phyloP scores from a whole-genome alignment of 2,888 invertebrate species.

The Orchesella flavescens region DNA sequence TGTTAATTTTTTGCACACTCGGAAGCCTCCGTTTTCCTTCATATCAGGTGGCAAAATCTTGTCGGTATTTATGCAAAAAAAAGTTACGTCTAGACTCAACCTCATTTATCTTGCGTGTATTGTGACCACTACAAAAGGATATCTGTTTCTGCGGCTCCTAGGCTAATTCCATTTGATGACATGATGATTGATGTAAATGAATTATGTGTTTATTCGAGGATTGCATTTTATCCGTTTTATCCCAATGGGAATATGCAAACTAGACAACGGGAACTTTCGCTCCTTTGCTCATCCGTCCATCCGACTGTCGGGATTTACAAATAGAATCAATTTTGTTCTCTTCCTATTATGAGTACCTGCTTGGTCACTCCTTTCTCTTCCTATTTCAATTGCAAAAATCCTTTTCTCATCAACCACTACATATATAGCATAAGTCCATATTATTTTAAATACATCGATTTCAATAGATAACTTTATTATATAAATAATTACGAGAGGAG shows the following conservation, averaged over 20 bases:
- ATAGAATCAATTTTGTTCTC: no score
- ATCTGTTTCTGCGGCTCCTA: neutral
- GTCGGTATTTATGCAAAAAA: no score
- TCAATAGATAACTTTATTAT: neutral
- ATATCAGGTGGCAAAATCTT: no score
- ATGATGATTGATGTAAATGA: conserved; percentile 57
- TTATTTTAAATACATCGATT: neutral
- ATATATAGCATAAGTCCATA: neutral
- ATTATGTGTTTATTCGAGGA: conserved; percentile 28
- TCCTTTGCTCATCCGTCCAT: conserved; percentile 5
- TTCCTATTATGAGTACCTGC: no score
- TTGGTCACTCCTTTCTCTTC: neutral
- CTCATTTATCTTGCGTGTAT: neutral
- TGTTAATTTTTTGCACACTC: no score
- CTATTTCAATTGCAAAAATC: neutral
- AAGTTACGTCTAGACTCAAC: neutral
- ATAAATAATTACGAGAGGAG: neutral
- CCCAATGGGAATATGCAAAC: conserved; percentile 2
- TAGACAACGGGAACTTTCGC: conserved; percentile 51
- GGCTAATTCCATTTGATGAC: conserved; percentile 45
- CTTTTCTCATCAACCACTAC: neutral
- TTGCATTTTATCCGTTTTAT: conserved; percentile 19
- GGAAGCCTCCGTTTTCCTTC: no score
- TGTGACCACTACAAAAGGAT: neutral
- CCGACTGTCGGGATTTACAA: neutral